Conservation (phyloP, 2,888 invertebrate species). For the Aleiodes testaceus region DNA sequence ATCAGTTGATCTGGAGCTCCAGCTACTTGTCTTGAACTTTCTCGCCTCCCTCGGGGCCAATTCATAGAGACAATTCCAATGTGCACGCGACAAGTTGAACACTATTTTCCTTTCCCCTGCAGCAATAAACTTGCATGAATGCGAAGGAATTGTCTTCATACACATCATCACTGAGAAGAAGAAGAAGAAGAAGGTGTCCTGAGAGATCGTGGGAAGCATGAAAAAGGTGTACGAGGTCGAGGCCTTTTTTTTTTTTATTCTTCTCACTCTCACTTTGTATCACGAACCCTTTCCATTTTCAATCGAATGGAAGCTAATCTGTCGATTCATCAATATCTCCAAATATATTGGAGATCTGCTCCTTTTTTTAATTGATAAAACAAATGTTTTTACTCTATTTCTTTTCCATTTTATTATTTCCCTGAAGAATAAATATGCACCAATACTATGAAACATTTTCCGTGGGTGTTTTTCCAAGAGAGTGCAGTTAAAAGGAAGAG, state of each 20-base stretch:
- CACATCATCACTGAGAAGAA: constrained; percentile 4
- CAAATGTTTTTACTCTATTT: neutral
- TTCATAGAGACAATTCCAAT: constrained; percentile 11
- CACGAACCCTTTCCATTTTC: neutral
- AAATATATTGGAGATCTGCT: too few relatives aligned
- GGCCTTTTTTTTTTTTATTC: constrained; percentile 5
- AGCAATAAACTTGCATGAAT: neutral
- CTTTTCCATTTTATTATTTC: neutral
- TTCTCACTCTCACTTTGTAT: constrained; percentile 20
- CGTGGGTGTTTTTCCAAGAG: constrained; percentile 48
- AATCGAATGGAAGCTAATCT: neutral
- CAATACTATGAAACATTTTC: neutral
- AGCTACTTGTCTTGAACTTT: constrained; percentile 24
- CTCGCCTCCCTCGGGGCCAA: constrained; percentile 7
- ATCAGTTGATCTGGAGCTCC: constrained; percentile 20
- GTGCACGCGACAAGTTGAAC: constrained; percentile 4
- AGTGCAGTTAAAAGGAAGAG: constrained; percentile 26
- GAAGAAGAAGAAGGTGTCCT: neutral
- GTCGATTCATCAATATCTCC: too few relatives aligned
- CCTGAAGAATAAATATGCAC: neutral
- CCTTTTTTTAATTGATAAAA: too few relatives aligned
- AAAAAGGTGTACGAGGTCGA: constrained; percentile 6
- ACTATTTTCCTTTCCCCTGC: neutral
- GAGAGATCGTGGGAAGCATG: constrained; percentile 22
- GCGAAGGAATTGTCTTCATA: constrained; percentile 4